Conservation (phyloP, 2,888 invertebrate genomes). For the Drosophila emarginata region DNA sequence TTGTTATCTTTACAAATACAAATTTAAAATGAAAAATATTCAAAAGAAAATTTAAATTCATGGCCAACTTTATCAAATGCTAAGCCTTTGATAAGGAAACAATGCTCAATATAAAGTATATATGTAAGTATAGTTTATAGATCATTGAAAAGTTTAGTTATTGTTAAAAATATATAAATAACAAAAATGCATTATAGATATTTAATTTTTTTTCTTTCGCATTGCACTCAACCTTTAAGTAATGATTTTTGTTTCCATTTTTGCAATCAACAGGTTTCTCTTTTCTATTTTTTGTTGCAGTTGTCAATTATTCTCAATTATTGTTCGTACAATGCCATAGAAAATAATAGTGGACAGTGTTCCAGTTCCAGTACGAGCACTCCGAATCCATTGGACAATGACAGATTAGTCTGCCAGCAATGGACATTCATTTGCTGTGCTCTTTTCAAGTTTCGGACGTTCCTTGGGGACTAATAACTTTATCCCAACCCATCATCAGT, state of each 20-base stretch:
- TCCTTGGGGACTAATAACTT: constrained; percentile 67
- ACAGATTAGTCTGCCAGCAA: constrained; percentile 58
- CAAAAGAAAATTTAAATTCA: neutral
- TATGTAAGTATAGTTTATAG: too few relatives aligned
- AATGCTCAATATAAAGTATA: too few relatives aligned
- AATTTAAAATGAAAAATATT: neutral
- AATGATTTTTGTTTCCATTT: neutral
- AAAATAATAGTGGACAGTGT: neutral
- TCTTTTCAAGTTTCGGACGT: constrained; percentile 8
- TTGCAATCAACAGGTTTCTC: neutral
- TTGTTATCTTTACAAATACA: neutral
- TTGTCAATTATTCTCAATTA: constrained; percentile 2
- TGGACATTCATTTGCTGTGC: constrained; percentile 59
- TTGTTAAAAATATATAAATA: too few relatives aligned
- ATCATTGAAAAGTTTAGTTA: too few relatives aligned
- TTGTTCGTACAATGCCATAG: neutral
- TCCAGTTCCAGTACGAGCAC: neutral
- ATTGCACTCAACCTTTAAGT: neutral
- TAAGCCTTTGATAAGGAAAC: neutral
- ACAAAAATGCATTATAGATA: too few relatives aligned
- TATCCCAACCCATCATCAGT: constrained; percentile 45
- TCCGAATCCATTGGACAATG: constrained; percentile 56
- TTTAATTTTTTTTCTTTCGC: too few relatives aligned
- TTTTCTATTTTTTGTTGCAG: neutral
- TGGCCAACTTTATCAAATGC: neutral